Evolutionary conservation across 64 coral and sea anemone genomes (phyloP), one percentile per base, ranked within the genome.

Genomic region (Trachythela sp.): DNA sequence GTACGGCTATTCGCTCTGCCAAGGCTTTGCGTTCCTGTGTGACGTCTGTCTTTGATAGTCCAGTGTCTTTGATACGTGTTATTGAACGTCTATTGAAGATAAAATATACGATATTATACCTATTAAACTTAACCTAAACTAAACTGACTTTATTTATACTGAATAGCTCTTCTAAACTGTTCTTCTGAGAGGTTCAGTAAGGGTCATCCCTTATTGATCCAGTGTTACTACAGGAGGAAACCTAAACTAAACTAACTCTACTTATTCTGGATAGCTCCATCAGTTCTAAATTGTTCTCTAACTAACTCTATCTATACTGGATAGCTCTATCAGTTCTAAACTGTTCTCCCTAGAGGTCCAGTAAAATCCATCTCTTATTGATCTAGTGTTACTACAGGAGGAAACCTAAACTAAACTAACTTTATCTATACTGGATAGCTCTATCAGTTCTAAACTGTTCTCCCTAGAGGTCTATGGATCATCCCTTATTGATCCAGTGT

Each of bases 1-100:
- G 75, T 80, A 37, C 75, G 34, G 31, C 56, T 20, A 64, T 64
- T 27, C 56, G 20, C 1, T 64, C 75, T 17, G 75, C 75, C 75
- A 80, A 1, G 1, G 75, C 75, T 30, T 39, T 80, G 31, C 75
- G 31, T 38, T 80, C 75, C 9, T 80, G 75, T 18, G 75, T 37
- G 75, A 80, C 75, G 33, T 80, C 75, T 9, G 75, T 80, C 37
- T 80, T 80, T 30, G 75, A 80, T 15, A 80, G 34, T 37, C 75
- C 75, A 13, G 75, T 80, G 75, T 80, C 75, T 80, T 80, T 80
- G 26, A 80, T 80, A 5, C 75, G 26, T 15, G 75, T 80, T 80
- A 80, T 80, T 36, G 75, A 80, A 13, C 75, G 75, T 22, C 75
- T 80, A 35, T 22, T 10, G 33, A 35, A 80, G 15, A 80, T 17